A percentile compares a stretch with the other conserved stretches of the same genome.
phyloP scores from a whole-genome alignment of 2,113 vertebrate genomes.

The Litocranius walleri region DNA sequence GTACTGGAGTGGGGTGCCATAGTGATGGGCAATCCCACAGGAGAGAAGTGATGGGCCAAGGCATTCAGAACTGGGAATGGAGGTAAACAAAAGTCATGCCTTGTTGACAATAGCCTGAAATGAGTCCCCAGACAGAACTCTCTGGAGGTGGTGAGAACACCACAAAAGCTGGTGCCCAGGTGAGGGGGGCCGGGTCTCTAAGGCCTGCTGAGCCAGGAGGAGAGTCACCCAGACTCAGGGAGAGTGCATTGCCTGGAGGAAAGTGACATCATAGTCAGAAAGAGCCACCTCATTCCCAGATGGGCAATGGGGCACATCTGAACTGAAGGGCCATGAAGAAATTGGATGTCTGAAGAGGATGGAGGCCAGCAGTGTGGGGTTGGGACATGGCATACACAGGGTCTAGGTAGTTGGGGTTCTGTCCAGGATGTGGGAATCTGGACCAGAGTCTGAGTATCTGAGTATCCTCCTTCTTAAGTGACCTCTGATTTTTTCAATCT shows the following conservation, averaged over 20 bases:
- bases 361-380: neutral
- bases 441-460: neutral
- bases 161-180: neutral
- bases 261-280: neutral
- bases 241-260: neutral
- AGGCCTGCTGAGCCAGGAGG: neutral
- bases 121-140: neutral
- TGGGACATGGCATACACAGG: rapidly evolving
- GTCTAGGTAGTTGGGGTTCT: neutral
- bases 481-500: neutral
- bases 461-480: neutral
- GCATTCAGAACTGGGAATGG: neutral
- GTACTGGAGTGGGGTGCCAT: too few species aligned
- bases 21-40: neutral
- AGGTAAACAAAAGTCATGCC: neutral
- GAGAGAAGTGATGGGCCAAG: neutral
- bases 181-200: neutral
- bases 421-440: neutral
- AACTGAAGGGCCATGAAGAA: neutral
- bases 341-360: neutral
- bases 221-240: neutral
- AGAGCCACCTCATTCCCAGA: neutral
- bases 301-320: neutral
- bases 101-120: neutral
- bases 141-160: neutral